Conservation (phyloP, 2,888 invertebrate species). For the Zaprionus lineosus region DNA sequence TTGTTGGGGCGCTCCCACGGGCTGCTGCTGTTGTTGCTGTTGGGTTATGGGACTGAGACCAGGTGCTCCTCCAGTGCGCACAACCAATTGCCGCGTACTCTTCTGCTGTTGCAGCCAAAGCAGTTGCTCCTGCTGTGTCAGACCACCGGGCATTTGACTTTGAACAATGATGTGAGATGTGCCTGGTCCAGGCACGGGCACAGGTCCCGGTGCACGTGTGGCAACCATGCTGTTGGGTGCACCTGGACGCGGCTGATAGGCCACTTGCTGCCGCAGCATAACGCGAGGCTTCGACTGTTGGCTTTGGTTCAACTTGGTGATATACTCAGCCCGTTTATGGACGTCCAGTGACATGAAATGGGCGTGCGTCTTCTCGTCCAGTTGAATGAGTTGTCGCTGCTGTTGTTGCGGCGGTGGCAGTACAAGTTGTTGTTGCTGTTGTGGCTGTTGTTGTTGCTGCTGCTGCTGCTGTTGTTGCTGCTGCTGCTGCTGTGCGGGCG, state of each 20-base stretch:
- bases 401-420: constrained; percentile 81
- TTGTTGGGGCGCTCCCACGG: constrained; percentile 45
- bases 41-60: constrained; percentile 81
- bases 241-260: constrained; percentile 81
- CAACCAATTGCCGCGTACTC: constrained; percentile 85
- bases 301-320: constrained; percentile 90
- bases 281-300: constrained; percentile 84
- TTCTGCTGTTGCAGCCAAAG: constrained; percentile 88
- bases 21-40: constrained; percentile 64
- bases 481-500: constrained; percentile 39
- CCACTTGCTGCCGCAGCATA: constrained; percentile 84
- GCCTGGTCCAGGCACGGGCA: constrained; percentile 56
- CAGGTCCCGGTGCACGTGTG: constrained; percentile 83
- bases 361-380: constrained; percentile 92
- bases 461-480: constrained; percentile 62
- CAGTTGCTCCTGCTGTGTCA: constrained; percentile 86
- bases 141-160: constrained; percentile 87
- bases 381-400: constrained; percentile 88
- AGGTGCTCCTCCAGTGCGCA: constrained; percentile 81
- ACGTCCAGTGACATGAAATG: constrained; percentile 92
- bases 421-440: constrained; percentile 72
- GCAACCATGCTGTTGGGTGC: constrained; percentile 82
- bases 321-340: constrained; percentile 90
- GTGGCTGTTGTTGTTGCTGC: constrained; percentile 52
- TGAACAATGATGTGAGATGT: constrained; percentile 87